A percentile compares a stretch with the other conserved stretches of the same genome.
Conservation (phyloP, 2,888 invertebrate genomes). For the Maniola hyperantus region DNA sequence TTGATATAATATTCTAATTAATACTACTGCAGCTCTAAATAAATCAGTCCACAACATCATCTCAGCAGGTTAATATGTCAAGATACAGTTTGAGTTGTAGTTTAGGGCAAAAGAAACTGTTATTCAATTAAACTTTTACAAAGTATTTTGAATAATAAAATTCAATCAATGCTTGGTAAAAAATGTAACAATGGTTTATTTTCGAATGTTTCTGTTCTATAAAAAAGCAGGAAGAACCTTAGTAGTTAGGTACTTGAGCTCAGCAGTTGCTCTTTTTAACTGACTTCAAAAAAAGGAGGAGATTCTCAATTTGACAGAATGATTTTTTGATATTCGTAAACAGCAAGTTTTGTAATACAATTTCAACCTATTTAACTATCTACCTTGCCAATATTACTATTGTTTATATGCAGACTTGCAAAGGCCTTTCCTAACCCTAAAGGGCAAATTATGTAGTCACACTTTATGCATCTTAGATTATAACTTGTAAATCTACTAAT, state of each 20-base stretch:
- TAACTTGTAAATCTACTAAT: no score
- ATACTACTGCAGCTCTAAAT: no score
- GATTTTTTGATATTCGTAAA: not conserved
- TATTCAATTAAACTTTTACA: no score
- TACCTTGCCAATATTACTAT: not conserved
- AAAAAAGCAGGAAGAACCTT: no score
- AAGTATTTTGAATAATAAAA: no score
- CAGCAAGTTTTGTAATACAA: not conserved
- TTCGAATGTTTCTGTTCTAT: no score
- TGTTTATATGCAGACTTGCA: slow-evolving; percentile 1
- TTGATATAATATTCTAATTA: not conserved
- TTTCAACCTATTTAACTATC: not conserved
- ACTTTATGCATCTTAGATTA: no score
- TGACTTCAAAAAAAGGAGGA: no score
- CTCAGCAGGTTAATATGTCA: not conserved
- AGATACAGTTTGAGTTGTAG: not conserved
- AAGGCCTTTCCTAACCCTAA: slow-evolving; percentile 1
- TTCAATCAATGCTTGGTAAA: no score
- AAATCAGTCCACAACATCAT: not conserved
- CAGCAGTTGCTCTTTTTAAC: not conserved
- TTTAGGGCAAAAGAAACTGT: not conserved
- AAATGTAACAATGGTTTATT: no score
- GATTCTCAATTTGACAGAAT: no score
- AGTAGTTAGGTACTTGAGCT: no score
- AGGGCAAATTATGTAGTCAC: not conserved